Conservation (phyloP, 2,797 vertebrate genomes). For the Strix occidentalis region DNA sequence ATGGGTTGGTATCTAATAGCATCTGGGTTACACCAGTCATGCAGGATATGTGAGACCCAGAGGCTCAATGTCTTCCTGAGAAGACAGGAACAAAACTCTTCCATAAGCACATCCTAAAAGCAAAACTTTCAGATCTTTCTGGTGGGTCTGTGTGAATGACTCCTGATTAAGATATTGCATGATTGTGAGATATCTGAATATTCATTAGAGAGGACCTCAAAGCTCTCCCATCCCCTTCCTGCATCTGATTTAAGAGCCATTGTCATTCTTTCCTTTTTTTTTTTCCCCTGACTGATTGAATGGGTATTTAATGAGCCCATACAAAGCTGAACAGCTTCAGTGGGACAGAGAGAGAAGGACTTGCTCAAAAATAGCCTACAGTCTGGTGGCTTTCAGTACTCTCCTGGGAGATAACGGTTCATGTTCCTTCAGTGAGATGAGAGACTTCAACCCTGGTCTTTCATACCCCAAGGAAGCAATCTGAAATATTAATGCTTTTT, state of each 20-base stretch:
- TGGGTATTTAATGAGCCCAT: conserved; percentile 42
- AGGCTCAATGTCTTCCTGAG: neutral
- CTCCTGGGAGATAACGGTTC: neutral
- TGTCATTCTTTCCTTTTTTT: neutral
- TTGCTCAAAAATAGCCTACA: conserved; percentile 15
- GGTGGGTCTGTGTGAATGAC: neutral
- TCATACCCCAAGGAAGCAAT: neutral
- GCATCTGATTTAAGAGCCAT: neutral
- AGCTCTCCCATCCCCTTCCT: neutral
- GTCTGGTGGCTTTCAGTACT: conserved; percentile 1
- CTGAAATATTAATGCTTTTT: conserved; percentile 51
- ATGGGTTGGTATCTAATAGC: neutral
- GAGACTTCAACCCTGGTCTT: conserved; percentile 43
- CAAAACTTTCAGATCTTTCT: neutral
- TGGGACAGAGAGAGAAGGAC: neutral
- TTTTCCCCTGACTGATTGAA: neutral
- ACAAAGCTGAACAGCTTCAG: conserved; percentile 32
- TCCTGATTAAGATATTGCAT: neutral
- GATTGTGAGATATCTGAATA: neutral
- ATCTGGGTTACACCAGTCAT: neutral
- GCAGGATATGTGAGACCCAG: neutral
- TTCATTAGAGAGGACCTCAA: neutral
- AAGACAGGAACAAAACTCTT: neutral
- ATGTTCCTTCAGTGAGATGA: conserved; percentile 29
- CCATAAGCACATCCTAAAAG: neutral